Evolutionary conservation across 2,113 vertebrate species (phyloP).

Genomic region (Gavialis gangeticus): DNA sequence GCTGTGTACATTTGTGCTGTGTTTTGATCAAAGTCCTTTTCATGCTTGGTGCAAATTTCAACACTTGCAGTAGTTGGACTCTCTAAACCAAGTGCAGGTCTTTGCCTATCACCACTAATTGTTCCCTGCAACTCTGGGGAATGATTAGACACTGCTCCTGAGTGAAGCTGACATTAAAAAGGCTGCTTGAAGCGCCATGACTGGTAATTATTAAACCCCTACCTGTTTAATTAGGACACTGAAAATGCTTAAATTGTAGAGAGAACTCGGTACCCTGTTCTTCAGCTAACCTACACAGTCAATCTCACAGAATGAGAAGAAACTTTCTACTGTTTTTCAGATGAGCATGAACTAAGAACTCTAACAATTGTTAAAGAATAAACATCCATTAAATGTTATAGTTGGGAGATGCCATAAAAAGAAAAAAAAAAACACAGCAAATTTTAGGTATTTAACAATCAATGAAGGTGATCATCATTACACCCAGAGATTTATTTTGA

Average conservation of each 20-base stretch:
- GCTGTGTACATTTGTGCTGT: neutral
- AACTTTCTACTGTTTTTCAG: neutral
- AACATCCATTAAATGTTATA: neutral
- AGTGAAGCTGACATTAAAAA: neutral
- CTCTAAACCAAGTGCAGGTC: neutral
- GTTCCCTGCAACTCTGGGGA: neutral
- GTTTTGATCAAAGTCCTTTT: constrained; percentile 44
- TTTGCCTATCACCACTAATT: constrained; percentile 23
- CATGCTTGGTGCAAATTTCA: constrained; percentile 35
- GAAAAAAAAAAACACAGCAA: too few species aligned
- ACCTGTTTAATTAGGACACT: constrained; percentile 1
- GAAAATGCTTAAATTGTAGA: constrained; percentile 4
- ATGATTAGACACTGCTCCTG: constrained; percentile 16
- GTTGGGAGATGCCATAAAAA: too few species aligned
- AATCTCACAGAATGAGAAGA: neutral
- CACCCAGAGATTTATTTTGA: too few species aligned
- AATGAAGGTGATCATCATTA: too few species aligned
- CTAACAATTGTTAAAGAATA: neutral
- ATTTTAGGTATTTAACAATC: too few species aligned
- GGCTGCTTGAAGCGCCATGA: constrained; percentile 27
- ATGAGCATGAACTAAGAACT: neutral
- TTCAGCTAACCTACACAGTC: neutral
- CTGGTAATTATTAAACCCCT: neutral
- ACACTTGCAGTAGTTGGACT: neutral
- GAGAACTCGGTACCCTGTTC: neutral